Base-by-base conservation (phyloP, 64 coral and sea anemone genomes). In the Acropora tenuis region DNA sequence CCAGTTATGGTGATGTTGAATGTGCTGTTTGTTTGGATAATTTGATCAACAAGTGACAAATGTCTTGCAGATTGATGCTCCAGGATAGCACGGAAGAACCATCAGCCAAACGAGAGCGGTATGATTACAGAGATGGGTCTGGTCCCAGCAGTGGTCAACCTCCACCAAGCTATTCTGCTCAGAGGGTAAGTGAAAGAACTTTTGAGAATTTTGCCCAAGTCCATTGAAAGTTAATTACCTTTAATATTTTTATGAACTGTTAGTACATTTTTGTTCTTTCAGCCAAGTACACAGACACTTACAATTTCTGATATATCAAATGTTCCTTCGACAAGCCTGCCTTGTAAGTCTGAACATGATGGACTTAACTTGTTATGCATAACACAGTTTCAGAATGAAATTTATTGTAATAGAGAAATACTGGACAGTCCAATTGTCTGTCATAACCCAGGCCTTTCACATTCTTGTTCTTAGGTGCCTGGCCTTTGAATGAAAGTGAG, bases 281-380 rank as follows among this genome's bases (percentile, higher is more conserved):
- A 94, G 84, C 71, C 92, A 9, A 94, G 87, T 59, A 84, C 92
- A 72, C 95, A 96, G 88, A 93, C 95, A n/a, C 88, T 97, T 20
- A 97, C 95, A 82, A 97, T 97, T 71, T 97, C 95, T 84, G 95
- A 97, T 88, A 89, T 97, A 50, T 97, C 95, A 3, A 97, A 97
- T 65, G 69, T 88, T 57, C 92, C 95, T 53, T 78, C 20, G 0
- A 42, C 82, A 92, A 92, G 73, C 8, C 8, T 76, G 15, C 72
- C 86, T 66, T 72, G 82, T 93, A 72, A 87, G 91, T 71, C 53
- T 8, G 16, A 47, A 15, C 20, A 48, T 75, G 12, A 40, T 52
- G 48, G 6, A 1, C 50, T 8, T 3, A n/a, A 74, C 30, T 30
- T 30, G 30, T 74, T 74, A 74, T 30, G 42, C n/a, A 74, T 8